Percentiles rank a stretch among this genome's conserved stretches.
Evolutionary conservation across 2,888 invertebrate genomes (phyloP).

Genomic region (Saturnia pavonia): DNA sequence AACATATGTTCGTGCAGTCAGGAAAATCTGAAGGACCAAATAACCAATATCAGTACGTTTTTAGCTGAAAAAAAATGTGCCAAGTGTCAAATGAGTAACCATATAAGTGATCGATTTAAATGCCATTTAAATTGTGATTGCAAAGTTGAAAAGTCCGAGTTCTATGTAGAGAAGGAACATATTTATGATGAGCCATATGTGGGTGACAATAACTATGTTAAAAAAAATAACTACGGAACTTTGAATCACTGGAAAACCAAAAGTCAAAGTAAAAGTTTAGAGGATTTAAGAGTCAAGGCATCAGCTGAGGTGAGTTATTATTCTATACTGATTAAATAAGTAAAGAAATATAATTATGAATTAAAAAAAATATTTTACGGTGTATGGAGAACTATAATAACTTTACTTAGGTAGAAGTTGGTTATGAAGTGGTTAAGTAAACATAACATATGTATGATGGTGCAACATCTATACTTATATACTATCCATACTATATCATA

Average conservation of each 20-base stretch:
- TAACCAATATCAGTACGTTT: slow-evolving; percentile 37
- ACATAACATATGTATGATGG: too few species aligned
- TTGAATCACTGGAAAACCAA: slow-evolving; percentile 49
- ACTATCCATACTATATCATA: too few species aligned
- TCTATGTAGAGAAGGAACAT: slow-evolving; percentile 75
- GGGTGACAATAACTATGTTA: slow-evolving; percentile 29
- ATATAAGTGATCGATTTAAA: slow-evolving; percentile 57
- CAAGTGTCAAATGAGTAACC: slow-evolving; percentile 56
- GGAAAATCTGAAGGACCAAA: slow-evolving; percentile 38
- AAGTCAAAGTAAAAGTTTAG: slow-evolving; percentile 56
- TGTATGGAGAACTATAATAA: too few species aligned
- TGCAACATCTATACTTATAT: too few species aligned
- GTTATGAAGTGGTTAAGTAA: too few species aligned
- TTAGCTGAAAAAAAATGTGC: slow-evolving; percentile 44
- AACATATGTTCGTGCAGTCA: slow-evolving; percentile 51
- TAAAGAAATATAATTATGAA: neutral
- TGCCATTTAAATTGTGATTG: slow-evolving; percentile 71
- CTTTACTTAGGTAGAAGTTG: too few species aligned
- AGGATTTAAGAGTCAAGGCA: slow-evolving; percentile 45
- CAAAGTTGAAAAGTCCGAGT: slow-evolving; percentile 53
- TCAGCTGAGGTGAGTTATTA: slow-evolving; percentile 47
- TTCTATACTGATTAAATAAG: neutral
- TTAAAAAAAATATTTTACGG: too few species aligned
- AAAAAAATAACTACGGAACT: slow-evolving; percentile 53
- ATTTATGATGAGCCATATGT: slow-evolving; percentile 84